A percentile compares a stretch with the other conserved stretches of the same genome.
Conservation (phyloP, 2,113 vertebrate genomes). For the Chunga burmeisteri region DNA sequence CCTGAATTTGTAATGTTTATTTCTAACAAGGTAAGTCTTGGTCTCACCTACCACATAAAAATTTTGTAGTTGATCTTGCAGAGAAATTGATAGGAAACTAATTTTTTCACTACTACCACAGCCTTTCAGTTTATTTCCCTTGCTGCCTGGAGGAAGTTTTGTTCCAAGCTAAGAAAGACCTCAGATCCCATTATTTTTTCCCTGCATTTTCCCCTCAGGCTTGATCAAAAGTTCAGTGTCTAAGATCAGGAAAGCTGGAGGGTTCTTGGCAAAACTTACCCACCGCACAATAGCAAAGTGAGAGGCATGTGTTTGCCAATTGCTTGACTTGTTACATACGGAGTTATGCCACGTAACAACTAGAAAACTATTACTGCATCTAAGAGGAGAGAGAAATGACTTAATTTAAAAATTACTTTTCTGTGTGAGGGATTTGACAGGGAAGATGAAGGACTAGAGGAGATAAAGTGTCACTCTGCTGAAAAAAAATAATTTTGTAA, state of each 20-base stretch:
- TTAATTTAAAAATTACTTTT: slow-evolving; percentile 57
- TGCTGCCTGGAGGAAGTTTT: background rate
- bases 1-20: background rate
- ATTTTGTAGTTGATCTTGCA: background rate
- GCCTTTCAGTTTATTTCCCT: background rate
- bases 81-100: background rate
- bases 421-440: slow-evolving; percentile 40
- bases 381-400: slow-evolving; percentile 47
- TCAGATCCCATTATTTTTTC: background rate
- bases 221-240: slow-evolving; percentile 1
- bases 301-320: background rate
- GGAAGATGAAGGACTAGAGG: slow-evolving; percentile 8
- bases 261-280: background rate
- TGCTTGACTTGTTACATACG: background rate
- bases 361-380: slow-evolving; percentile 22
- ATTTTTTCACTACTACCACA: background rate
- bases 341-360: background rate
- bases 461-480: slow-evolving; percentile 10
- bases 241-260: background rate
- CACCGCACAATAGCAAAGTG: background rate
- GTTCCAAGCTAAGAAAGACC: background rate
- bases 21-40: background rate
- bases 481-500: slow-evolving; percentile 46
- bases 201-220: background rate
- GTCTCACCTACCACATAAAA: background rate